Conservation (phyloP, 2,797 vertebrate genomes). For the Gymnodraco acuticeps region DNA sequence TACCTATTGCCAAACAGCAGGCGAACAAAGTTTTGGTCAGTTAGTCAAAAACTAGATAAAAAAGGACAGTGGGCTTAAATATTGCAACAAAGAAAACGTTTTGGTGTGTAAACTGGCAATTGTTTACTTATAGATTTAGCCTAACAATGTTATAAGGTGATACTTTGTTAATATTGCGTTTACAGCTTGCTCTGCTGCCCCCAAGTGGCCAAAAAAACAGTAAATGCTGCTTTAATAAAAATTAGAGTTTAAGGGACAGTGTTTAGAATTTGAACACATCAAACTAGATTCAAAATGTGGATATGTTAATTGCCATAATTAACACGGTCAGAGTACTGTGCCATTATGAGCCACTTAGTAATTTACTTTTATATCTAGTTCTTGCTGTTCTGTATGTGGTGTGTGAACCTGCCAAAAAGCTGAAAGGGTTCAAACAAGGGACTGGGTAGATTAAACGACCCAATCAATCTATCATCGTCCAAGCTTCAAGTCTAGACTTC, state of each 20-base stretch:
- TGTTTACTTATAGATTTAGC: neutral
- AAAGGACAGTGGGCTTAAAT: neutral
- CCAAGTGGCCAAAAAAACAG: neutral
- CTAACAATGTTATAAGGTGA: neutral
- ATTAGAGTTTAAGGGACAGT: neutral
- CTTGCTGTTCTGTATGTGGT: constrained; percentile 54
- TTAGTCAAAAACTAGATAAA: neutral
- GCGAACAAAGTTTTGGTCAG: neutral
- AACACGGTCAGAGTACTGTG: constrained; percentile 12
- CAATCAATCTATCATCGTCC: constrained; percentile 68
- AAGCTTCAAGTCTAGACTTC: constrained; percentile 64
- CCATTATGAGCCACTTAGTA: constrained; percentile 13
- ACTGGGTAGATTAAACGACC: constrained; percentile 61
- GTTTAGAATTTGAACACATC: no score
- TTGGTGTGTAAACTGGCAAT: neutral
- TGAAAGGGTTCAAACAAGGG: constrained; percentile 61
- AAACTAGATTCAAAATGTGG: neutral
- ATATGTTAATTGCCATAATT: constrained; percentile 4
- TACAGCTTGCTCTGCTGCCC: neutral
- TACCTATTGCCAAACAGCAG: neutral
- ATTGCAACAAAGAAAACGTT: neutral
- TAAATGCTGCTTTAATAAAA: neutral
- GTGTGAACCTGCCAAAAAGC: constrained; percentile 56
- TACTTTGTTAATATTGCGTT: neutral
- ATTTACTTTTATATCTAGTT: constrained; percentile 24